Base-by-base conservation (phyloP, 2,888 invertebrate genomes). In the Rhodophaea formosa region DNA sequence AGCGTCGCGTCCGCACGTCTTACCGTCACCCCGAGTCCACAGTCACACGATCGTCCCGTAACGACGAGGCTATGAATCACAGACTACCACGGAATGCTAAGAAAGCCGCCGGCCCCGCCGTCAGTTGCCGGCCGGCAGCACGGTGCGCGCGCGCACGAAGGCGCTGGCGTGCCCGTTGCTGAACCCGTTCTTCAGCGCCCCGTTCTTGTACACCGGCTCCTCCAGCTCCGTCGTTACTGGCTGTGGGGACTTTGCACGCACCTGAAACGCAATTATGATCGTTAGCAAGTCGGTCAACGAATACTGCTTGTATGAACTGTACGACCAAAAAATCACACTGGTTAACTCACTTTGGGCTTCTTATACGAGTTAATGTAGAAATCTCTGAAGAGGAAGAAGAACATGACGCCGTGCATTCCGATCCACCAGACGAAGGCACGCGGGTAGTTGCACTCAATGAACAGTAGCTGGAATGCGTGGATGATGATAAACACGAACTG, bases 361-460 rank as follows among this genome's bases (percentile, higher is more conserved):
- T 75, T 73, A 90, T 97, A 97, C 15, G 95, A 94, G 82, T 96
- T 94, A 79, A 95, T 95, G 93, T 98, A 98, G 92, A 98, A 98
- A 84, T 98, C 96, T 78, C 95, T 96, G 93, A 98, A 98, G 62
- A 98, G 93, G 93, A 97, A 95, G 93, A 97, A 96, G 94, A 98
- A 98, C 94, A 98, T 96, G 66, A 98, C 95, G 1, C 98, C 98
- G 87, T 98, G 98, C 92, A 96, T 94, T 59, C 97, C 97, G 80
- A 98, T 98, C 97, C 97, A 98, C 96, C 96, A 97, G 67, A 97
- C 97, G 86, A 97, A 97, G n/a, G 96, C 96, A 71, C 95, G 93
- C 56, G 98, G 98, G 89, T 98, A 98, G 84, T 97, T 95, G 93
- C 98, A 98, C 58, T 97, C 96, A 72, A 95, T 95, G 92, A 97